These are phyloP conservation scores for Oophaga pumilio DNA, from an alignment of 2,113 vertebrate genomes.

Conservation along the genomic window DNA sequence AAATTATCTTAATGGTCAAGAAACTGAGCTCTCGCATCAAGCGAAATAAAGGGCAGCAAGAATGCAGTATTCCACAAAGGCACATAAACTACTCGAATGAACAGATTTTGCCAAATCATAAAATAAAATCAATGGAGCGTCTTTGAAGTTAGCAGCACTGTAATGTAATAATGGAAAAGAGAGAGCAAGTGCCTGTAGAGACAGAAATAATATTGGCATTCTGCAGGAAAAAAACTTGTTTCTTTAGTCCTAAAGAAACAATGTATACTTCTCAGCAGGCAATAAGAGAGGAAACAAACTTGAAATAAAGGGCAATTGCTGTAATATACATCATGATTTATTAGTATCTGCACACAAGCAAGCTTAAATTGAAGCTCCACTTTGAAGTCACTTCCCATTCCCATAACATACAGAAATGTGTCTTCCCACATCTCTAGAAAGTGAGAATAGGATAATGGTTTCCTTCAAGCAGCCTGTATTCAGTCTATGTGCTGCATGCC, in stretches of 20 bases:
- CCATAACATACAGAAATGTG: not conserved
- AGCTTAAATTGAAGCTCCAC: not conserved
- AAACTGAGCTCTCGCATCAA: constrained; percentile 4
- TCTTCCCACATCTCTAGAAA: not conserved
- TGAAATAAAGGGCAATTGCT: not conserved
- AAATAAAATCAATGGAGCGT: constrained; percentile 54
- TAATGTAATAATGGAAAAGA: constrained; percentile 45
- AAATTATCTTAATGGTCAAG: constrained; percentile 44
- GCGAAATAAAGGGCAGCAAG: constrained; percentile 47
- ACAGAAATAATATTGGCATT: constrained; percentile 42
- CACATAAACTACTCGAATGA: constrained; percentile 52
- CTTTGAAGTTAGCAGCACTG: constrained; percentile 53
- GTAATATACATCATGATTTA: not conserved
- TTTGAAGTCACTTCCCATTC: not conserved
- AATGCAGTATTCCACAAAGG: constrained; percentile 49
- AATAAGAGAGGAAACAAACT: not conserved
- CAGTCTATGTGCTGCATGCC: not conserved
- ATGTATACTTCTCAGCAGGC: not conserved
- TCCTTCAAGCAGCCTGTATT: not conserved
- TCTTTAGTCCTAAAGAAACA: constrained; percentile 32
- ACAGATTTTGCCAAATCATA: constrained; percentile 53
- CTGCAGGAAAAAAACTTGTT: constrained; percentile 39
- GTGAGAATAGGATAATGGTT: not conserved
- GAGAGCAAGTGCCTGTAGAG: constrained; percentile 50
- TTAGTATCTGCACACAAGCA: not conserved